A percentile compares a stretch with the other conserved stretches of the same genome.
Evolutionary conservation across 2,888 invertebrate genomes (phyloP).

Genomic region (Malacosoma neustria): DNA sequence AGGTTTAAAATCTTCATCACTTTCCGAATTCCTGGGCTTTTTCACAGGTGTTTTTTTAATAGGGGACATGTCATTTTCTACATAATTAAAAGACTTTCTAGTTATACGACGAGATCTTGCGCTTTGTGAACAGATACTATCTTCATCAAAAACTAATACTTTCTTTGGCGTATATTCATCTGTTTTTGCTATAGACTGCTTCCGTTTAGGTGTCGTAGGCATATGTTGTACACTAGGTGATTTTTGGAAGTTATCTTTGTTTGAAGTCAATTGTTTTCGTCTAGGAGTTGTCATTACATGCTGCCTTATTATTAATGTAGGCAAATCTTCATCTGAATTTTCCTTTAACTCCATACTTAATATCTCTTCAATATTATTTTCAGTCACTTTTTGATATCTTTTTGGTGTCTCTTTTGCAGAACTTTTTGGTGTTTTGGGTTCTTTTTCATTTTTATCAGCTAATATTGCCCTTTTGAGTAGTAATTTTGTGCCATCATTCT

Average conservation of each 20-base stretch:
- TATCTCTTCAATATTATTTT: conserved; percentile 40
- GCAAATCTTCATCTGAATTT: conserved; percentile 58
- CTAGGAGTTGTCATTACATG: conserved; percentile 46
- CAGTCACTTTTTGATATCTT: conserved; percentile 31
- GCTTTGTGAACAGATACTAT: conserved; percentile 21
- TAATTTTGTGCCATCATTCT: conserved; percentile 61
- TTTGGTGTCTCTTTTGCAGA: conserved; percentile 45
- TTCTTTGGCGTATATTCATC: conserved; percentile 50
- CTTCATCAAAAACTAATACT: conserved; percentile 44
- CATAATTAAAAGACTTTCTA: conserved; percentile 33
- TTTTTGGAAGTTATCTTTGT: conserved; percentile 32
- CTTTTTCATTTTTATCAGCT: conserved; percentile 53
- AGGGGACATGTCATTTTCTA: conserved; percentile 42
- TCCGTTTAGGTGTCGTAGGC: conserved; percentile 52
- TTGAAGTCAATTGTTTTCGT: conserved; percentile 37
- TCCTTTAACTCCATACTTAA: conserved; percentile 55
- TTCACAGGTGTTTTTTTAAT: conserved; percentile 42
- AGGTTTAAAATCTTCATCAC: background rate
- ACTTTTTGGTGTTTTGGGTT: conserved; percentile 45
- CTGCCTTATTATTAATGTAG: conserved; percentile 54
- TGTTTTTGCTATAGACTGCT: conserved; percentile 33
- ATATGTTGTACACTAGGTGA: background rate
- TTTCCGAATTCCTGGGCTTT: conserved; percentile 20
- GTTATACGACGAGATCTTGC: conserved; percentile 38
- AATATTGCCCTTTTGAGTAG: conserved; percentile 62